These are phyloP conservation scores for Poeciliopsis gracilis DNA, from an alignment of 2,797 vertebrate species.

Conservation along the genomic window DNA sequence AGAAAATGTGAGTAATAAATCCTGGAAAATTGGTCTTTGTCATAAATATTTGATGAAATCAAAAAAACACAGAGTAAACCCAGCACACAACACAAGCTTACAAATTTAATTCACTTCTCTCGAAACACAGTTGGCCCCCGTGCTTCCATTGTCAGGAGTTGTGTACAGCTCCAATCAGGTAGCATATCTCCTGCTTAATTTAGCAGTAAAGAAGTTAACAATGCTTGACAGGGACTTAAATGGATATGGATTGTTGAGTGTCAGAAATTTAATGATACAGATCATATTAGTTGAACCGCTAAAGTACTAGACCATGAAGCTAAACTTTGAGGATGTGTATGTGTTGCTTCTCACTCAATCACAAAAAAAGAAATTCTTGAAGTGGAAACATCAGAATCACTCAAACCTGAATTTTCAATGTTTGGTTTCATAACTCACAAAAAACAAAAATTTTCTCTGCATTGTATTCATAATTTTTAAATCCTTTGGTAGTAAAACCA, in stretches of 20 bases:
- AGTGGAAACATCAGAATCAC: conserved; percentile 25
- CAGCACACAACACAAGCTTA: conserved; percentile 30
- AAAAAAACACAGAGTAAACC: conserved; percentile 40
- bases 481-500: no score
- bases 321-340: conserved; percentile 21
- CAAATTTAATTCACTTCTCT: conserved; percentile 54
- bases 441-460: no score
- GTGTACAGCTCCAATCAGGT: conserved; percentile 39
- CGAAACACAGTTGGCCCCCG: conserved; percentile 37
- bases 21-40: conserved; percentile 36
- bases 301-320: conserved; percentile 41
- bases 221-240: conserved; percentile 71
- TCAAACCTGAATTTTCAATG: conserved; percentile 7
- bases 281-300: conserved; percentile 59
- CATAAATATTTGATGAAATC: conserved; percentile 69
- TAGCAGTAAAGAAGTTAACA: conserved; percentile 74
- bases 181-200: conserved; percentile 64
- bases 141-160: conserved; percentile 59
- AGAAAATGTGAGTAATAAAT: conserved; percentile 42
- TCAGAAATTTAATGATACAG: conserved; percentile 64
- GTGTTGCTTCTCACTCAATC: conserved; percentile 9
- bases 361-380: conserved; percentile 11
- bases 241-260: conserved; percentile 58
- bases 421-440: not conserved
- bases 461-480: not conserved